phyloP scores from a whole-genome alignment of 2,113 vertebrate genomes.

The Phylloscopus trochilus region DNA sequence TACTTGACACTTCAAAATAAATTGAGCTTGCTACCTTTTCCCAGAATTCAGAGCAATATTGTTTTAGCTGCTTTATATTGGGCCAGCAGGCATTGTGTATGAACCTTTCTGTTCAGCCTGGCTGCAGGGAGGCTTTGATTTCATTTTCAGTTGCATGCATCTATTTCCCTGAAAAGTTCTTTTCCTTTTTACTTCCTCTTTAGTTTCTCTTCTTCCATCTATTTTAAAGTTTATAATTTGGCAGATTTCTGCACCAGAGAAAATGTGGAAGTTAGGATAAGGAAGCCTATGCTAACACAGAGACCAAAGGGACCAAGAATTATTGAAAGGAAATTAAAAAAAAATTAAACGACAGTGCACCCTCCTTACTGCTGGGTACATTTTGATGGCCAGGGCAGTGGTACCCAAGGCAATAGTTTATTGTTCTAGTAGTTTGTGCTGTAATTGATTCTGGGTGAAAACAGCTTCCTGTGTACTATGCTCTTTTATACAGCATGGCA shows the following conservation, averaged over 20 bases:
- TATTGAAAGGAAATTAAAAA: not conserved
- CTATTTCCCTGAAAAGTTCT: conserved; percentile 78
- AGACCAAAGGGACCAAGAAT: not conserved
- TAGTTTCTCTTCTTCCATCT: conserved; percentile 72
- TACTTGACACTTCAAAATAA: not conserved
- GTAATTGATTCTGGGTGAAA: not conserved
- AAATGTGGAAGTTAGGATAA: not conserved
- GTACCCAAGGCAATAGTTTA: not conserved
- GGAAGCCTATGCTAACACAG: not conserved
- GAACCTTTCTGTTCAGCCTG: not conserved
- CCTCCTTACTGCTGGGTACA: not conserved
- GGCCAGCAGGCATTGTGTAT: not conserved
- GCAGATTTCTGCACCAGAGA: conserved; percentile 61
- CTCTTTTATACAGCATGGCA: not conserved
- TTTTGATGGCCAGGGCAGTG: not conserved
- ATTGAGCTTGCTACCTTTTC: not conserved
- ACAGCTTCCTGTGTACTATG: not conserved
- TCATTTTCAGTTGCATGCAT: conserved; percentile 67
- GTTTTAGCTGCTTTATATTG: not conserved
- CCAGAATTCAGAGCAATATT: not conserved
- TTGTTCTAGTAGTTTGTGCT: not conserved
- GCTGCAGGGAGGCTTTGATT: conserved; percentile 71
- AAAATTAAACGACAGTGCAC: not conserved
- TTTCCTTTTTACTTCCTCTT: conserved; percentile 83
- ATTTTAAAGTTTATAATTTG: conserved; percentile 74